Base-by-base conservation (phyloP, 2,797 vertebrate species). In the Myotis daubentonii region DNA sequence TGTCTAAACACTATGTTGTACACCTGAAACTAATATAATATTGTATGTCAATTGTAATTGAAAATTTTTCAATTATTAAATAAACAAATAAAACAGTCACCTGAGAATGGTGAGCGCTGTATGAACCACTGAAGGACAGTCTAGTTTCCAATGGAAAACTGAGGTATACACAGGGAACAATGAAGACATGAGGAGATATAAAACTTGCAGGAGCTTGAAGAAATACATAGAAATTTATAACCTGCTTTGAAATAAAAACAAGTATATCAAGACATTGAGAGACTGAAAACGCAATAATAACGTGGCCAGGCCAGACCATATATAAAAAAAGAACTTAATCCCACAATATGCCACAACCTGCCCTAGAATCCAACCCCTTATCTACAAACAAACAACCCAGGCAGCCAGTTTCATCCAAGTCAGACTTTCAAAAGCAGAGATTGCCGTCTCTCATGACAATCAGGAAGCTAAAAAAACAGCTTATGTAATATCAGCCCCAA, bases 161-260 rank as follows among this genome's bases (percentile, higher is more conserved):
- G 36, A 82, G 20, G 5, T 9, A 79, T 74, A 30, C 8, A 83
- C 13, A 72, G 30, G 5, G 4, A 85, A 81, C 7, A 41, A 38
- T 28, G 9, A 36, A 84, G 2, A 88, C 5, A 33, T 84, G 4
- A 78, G 70, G 65, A 76, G 36, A 86, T 65, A 90, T 11, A 47
- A 19, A 23, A 72, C 36, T 72, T 38, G 7, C 2, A 79, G 44
- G 55, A 93, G 3, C 8, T 20, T 62, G 23, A 79, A 89, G 41
- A 92, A 72, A 85, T 79, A 66, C n/a, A 51, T 2, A 90, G 75
- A 76, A 74, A 94, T 80, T 11, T 80, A 71, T 66, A 47, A 55
- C 19, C 76, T 81, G 16, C 8, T 70, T 75, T 41, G 65, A 62
- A 92, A 60, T 51, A 93, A 95, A 96, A 83, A 10, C 30, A 80